phyloP scores from a whole-genome alignment of 2,888 invertebrate genomes.

The Drosophila silvestris region DNA sequence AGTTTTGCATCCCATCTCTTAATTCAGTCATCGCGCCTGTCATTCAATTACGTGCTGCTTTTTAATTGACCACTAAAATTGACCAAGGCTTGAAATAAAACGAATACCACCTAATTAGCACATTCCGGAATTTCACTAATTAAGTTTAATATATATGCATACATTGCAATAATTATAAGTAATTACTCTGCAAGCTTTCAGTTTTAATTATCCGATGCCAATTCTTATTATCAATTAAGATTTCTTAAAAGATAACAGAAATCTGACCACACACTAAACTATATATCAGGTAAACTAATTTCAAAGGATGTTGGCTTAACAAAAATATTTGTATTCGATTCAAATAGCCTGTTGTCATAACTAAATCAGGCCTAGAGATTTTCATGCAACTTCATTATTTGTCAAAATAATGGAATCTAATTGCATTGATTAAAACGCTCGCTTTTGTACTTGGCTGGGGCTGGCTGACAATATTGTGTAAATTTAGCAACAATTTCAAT shows the following conservation, averaged over 20 bases:
- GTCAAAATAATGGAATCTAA: conserved; percentile 3
- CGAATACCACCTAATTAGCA: conserved; percentile 49
- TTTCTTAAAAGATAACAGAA: not conserved
- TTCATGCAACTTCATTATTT: not conserved
- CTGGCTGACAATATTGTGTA: not conserved
- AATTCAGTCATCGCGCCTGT: conserved; percentile 30
- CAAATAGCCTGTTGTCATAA: not conserved
- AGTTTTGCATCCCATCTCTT: conserved; percentile 9
- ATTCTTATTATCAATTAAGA: not conserved
- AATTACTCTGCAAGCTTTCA: not conserved
- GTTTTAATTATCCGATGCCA: not conserved
- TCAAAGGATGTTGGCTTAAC: no score
- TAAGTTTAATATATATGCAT: conserved; percentile 6
- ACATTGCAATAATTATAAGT: conserved; percentile 10
- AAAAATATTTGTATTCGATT: no score
- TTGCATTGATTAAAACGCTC: conserved; percentile 3
- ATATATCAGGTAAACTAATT: no score
- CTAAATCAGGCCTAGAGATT: not conserved
- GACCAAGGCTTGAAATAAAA: conserved; percentile 32
- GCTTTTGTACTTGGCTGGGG: not conserved
- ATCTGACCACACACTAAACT: not conserved
- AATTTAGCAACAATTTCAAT: not conserved
- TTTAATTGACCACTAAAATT: conserved; percentile 50
- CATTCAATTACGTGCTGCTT: conserved; percentile 52
- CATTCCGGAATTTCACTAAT: conserved; percentile 28